Conservation (phyloP, 2,888 invertebrate species). For the Nymphalis c-album region DNA sequence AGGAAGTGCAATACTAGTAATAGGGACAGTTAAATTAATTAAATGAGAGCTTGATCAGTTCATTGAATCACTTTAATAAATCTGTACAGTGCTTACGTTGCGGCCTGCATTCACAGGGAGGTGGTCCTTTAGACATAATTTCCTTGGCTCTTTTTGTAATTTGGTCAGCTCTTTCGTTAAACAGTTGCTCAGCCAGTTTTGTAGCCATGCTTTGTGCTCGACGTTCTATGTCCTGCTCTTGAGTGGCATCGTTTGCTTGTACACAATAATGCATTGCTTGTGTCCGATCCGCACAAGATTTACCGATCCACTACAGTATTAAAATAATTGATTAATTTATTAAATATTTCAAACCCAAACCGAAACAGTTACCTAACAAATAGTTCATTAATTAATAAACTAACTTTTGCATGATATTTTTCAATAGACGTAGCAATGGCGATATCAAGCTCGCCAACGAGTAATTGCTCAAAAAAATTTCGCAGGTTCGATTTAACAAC, state of each 20-base stretch:
- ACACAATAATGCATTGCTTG: conserved; percentile 45
- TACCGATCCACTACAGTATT: conserved; percentile 62
- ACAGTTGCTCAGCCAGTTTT: conserved; percentile 62
- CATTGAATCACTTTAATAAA: background rate
- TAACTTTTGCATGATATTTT: conserved; percentile 70
- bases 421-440: conserved; percentile 72
- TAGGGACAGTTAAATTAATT: conserved; percentile 4
- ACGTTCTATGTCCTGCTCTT: conserved; percentile 56
- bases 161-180: conserved; percentile 56
- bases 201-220: conserved; percentile 61
- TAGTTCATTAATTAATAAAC: background rate
- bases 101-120: conserved; percentile 58
- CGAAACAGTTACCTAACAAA: no score
- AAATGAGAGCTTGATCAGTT: no score
- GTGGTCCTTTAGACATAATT: conserved; percentile 48
- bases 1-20: conserved; percentile 6
- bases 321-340: background rate
- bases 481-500: conserved; percentile 59
- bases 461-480: conserved; percentile 60
- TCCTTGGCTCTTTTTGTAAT: conserved; percentile 56
- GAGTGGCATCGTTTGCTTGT: conserved; percentile 51
- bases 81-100: conserved; percentile 35
- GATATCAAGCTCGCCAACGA: conserved; percentile 67
- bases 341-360: background rate
- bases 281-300: conserved; percentile 57